Conservation (phyloP, 2,113 vertebrate genomes). For the Cyanoderma ruficeps region DNA sequence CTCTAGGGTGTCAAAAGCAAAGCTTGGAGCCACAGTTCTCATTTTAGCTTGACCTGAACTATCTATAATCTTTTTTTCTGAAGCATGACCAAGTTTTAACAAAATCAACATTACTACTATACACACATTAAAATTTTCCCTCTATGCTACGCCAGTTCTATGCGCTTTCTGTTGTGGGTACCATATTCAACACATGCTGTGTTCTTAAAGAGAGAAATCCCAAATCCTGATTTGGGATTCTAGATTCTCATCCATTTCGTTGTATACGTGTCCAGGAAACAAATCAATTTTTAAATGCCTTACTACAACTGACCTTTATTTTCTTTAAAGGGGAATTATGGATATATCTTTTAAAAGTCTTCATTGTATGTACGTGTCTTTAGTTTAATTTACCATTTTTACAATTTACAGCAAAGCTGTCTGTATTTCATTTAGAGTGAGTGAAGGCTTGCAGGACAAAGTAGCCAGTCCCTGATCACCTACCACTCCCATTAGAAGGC, state of each 20-base stretch:
- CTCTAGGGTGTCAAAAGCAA: background rate
- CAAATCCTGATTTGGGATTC: background rate
- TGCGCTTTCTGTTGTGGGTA: background rate
- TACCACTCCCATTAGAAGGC: background rate
- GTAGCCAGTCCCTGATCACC: background rate
- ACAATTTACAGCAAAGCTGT: background rate
- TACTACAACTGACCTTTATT: background rate
- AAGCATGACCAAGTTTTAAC: background rate
- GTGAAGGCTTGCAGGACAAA: background rate
- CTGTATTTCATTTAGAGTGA: background rate
- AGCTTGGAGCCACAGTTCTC: background rate
- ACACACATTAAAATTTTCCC: background rate
- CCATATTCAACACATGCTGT: background rate
- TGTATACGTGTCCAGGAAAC: background rate
- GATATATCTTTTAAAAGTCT: background rate
- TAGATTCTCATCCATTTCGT: background rate
- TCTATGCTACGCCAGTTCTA: background rate
- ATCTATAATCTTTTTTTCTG: background rate
- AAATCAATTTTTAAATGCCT: background rate
- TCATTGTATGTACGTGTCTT: background rate
- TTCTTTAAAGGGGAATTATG: background rate
- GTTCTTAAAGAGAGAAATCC: background rate
- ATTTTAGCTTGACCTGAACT: background rate
- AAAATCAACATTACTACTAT: background rate
- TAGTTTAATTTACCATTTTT: background rate